phyloP scores from a whole-genome alignment of 2,113 vertebrate genomes.

The Coturnix japonica region DNA sequence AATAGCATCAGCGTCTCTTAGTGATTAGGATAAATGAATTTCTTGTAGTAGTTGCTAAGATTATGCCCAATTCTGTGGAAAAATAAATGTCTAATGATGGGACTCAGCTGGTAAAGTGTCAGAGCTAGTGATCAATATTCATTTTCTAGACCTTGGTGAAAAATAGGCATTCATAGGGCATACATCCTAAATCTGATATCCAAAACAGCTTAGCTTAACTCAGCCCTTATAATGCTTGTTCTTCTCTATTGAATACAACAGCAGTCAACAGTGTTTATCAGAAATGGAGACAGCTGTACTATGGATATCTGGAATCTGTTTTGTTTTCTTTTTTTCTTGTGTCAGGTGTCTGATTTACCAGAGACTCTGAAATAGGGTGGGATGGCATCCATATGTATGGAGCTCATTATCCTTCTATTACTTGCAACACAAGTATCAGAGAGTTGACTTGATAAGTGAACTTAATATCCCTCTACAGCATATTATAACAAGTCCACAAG shows the following conservation, averaged over 20 bases:
- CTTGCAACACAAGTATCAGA: accelerated
- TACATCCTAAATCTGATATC: slow-evolving; percentile 12
- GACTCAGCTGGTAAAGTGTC: not conserved
- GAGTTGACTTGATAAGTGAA: not conserved
- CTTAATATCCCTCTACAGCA: not conserved
- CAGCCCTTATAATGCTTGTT: not conserved
- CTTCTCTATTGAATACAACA: not conserved
- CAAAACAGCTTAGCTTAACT: slow-evolving; percentile 33
- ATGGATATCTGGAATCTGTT: not conserved
- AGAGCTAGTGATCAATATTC: not conserved
- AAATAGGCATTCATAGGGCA: not conserved
- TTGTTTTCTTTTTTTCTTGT: not conserved
- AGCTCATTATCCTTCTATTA: not conserved
- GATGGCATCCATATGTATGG: accelerated
- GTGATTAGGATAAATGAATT: not conserved
- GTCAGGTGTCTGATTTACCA: not conserved
- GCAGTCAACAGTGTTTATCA: not conserved
- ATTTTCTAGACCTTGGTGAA: slow-evolving; percentile 16
- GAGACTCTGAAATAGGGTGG: accelerated
- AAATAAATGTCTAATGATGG: not conserved
- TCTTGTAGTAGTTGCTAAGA: not conserved
- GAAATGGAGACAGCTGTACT: not conserved
- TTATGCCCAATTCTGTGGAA: not conserved
- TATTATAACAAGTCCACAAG: not conserved
- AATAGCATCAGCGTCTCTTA: not conserved